A percentile compares a stretch with the other conserved stretches of the same genome.
Evolutionary conservation across 2,113 vertebrate species (phyloP).

Genomic region (Ammospiza nelsoni): DNA sequence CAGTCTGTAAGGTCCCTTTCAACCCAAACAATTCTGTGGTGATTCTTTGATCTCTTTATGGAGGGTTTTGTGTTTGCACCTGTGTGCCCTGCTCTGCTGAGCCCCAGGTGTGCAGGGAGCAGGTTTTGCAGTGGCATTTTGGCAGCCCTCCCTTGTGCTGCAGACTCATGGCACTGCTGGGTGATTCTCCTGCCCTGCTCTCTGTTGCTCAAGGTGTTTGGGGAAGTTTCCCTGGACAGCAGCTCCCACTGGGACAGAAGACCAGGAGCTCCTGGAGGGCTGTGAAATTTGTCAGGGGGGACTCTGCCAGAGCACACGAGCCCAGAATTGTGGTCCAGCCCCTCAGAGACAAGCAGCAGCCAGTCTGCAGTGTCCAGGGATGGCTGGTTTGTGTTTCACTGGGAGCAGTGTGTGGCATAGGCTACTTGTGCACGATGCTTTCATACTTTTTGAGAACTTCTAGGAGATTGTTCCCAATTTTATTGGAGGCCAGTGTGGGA

Average conservation of each 20-base stretch:
- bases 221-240: not conserved
- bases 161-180: not conserved
- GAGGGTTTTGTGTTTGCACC: not conserved
- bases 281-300: not conserved
- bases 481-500: not conserved
- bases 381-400: not conserved
- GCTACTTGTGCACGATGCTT: accelerated
- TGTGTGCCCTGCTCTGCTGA: not conserved
- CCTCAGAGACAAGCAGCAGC: not conserved
- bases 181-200: not conserved
- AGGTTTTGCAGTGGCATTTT: not conserved
- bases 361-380: not conserved
- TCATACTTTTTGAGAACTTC: not conserved
- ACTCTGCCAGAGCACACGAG: not conserved
- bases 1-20: too few species aligned
- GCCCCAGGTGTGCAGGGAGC: not conserved
- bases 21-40: not conserved
- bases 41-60: not conserved
- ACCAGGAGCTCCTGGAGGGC: not conserved
- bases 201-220: not conserved
- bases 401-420: not conserved
- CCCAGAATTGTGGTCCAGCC: not conserved
- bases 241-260: not conserved
- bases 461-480: not conserved
- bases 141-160: not conserved